Conservation (phyloP, 2,797 vertebrate genomes). For the Cygnus olor region DNA sequence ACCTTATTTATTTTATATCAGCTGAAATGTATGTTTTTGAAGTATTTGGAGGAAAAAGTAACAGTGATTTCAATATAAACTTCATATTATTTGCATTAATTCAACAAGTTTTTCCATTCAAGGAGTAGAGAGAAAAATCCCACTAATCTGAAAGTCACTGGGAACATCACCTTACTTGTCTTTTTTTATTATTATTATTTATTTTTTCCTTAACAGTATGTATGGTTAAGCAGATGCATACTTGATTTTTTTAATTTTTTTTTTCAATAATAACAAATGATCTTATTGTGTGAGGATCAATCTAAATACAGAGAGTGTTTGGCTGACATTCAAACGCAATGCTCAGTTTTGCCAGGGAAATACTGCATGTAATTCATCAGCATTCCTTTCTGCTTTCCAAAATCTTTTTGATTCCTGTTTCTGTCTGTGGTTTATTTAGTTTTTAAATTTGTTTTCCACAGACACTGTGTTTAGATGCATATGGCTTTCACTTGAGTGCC, state of each 20-base stretch:
- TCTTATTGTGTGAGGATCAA: neutral
- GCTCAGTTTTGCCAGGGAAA: neutral
- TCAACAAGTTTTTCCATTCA: neutral
- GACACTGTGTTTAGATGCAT: neutral
- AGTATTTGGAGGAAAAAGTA: neutral
- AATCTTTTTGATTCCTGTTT: neutral
- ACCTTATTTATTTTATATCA: neutral
- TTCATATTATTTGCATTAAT: neutral
- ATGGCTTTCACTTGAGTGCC: neutral
- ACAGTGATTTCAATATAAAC: neutral
- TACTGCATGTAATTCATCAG: neutral
- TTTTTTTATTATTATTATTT: neutral
- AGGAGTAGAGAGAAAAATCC: neutral
- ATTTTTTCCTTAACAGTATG: neutral
- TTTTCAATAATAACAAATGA: neutral
- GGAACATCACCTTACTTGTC: neutral
- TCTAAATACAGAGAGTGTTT: neutral
- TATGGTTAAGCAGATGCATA: neutral
- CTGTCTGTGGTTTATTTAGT: neutral
- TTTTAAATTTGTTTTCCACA: slow-evolving; percentile 22
- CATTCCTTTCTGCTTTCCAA: neutral
- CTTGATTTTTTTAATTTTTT: too few species aligned
- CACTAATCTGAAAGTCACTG: neutral
- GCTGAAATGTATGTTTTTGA: neutral
- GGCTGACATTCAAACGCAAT: neutral